Base-by-base conservation (phyloP, 1,140 invertebrate genomes). In the Linepithema humile region DNA sequence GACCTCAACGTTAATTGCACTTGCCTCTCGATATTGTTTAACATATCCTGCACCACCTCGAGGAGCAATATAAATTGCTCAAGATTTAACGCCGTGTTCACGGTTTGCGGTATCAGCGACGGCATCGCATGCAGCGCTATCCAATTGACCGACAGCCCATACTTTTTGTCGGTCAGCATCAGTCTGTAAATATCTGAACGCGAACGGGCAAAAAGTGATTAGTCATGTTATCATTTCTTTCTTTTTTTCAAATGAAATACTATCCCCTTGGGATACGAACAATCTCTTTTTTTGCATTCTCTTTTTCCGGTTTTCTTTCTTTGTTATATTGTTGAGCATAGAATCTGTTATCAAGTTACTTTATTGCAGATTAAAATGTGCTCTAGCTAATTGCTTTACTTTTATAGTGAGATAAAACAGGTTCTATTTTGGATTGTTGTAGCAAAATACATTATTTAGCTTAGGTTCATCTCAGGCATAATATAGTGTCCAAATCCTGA, bases 81-180 rank as follows among this genome's bases (percentile, higher is more conserved):
- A 88, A 99, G 95, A 93, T 97, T 98, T 57, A 99, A 95, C 38
- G 96, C 96, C 0, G 98, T 97, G 93, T 98, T 99, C 53, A 99
- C 97, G 1, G 98, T 98, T 91, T 99, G 98, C 32, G 99, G 98
- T 60, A 98, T 96, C 7, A 99, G 95, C 9, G 97, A 96, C 0
- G 98, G 99, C 96, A 99, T 98, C 43, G 99, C 98, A 91, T 97
- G 96, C 0, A 98, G 99, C 0, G 98, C 98, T 96, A 99, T 97
- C 86, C 99, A 95, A 92, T 98, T 98, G 12, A 99, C 97, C 1
- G 97, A 98, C 55, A 99, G 94, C 15, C 98, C 98, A 93, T 98
- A 99, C 91, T 97, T 97, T 92, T 98, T 98, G 92, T 99, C 98
- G 90, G 96, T 96, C 83, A 99, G 95, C 97, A 99, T 97, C 88